Base-by-base conservation (phyloP, 2,797 vertebrate species). In the Darevskia mixta region DNA sequence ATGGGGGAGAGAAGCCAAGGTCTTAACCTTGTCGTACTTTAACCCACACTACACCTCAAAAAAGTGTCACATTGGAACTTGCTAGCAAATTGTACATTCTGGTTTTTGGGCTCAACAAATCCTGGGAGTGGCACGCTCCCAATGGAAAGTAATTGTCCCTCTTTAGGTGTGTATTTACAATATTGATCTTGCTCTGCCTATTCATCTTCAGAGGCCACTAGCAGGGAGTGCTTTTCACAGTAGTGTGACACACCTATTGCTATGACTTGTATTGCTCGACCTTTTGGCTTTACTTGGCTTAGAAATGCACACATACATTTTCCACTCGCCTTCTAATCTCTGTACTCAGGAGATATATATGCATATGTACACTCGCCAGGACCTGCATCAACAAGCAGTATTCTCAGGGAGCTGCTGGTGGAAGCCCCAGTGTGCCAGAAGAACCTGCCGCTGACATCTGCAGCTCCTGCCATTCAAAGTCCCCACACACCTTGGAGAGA, bases 101-200 rank as follows among this genome's bases (percentile, higher is more conserved):
- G 66, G 45, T 20, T 77, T 79, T 72, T 29, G 66, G 32, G 27
- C 85, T 86, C n/a, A 79, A 49, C n/a, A 45, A 79, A 49, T 79
- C 64, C 43, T 15, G 8, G 72, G 77, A 58, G 43, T 55, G 43
- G 32, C 32, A 27, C 29, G 32, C 32, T 58, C 66, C 11, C 29
- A 58, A 18, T 45, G n/a, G 77, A 79, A 86, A 72, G n/a, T 13
- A 15, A 58, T 58, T 79, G 32, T 27, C 25, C 32, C 9, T 29
- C 2, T 41, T 75, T 38, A 58, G 45, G 41, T 38, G 23, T 29
- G 29, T 49, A 41, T 86, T 32, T n/a, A 64, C 18, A 32, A 41
- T 77, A 64, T 32, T 77, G 73, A 77, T 77, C 73, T 85, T 77
- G 67, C 45, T 79, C n/a, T 41, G 23, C 41, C 66, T 41, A 69